Conservation (phyloP, 2,113 vertebrate species). For the Eidolon helvum region DNA sequence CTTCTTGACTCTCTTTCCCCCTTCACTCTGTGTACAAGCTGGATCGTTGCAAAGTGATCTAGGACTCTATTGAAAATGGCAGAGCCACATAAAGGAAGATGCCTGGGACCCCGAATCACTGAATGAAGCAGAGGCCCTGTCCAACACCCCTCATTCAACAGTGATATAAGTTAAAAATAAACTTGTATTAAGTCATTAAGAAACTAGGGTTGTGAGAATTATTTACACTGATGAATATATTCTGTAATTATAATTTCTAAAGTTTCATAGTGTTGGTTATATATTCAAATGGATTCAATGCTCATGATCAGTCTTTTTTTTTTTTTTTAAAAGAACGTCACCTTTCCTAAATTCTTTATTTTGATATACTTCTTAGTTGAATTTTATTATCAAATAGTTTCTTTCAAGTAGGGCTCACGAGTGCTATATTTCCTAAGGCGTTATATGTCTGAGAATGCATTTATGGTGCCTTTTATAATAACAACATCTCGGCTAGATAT, state of each 20-base stretch:
- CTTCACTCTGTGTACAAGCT: background rate
- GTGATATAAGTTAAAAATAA: background rate
- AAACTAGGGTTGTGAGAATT: background rate
- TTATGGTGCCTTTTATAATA: conserved; percentile 23
- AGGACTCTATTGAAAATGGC: background rate
- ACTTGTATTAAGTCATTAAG: background rate
- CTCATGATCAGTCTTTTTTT: background rate
- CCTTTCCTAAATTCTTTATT: background rate
- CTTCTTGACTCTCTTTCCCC: background rate
- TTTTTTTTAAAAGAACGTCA: background rate
- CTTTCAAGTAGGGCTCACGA: background rate
- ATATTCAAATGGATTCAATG: background rate
- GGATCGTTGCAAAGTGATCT: background rate
- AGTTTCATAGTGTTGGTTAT: background rate
- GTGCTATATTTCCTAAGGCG: background rate
- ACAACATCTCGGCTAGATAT: conserved; percentile 20
- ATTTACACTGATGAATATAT: background rate
- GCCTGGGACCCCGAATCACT: background rate
- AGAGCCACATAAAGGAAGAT: background rate
- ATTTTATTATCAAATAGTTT: background rate
- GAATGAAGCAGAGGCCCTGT: background rate
- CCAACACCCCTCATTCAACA: background rate
- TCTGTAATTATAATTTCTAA: background rate
- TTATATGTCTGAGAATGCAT: background rate
- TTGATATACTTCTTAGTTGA: background rate